A percentile compares a stretch with the other conserved stretches of the same genome.
Evolutionary conservation across 2,797 vertebrate species (phyloP).

Genomic region (Pelobates cultripes): DNA sequence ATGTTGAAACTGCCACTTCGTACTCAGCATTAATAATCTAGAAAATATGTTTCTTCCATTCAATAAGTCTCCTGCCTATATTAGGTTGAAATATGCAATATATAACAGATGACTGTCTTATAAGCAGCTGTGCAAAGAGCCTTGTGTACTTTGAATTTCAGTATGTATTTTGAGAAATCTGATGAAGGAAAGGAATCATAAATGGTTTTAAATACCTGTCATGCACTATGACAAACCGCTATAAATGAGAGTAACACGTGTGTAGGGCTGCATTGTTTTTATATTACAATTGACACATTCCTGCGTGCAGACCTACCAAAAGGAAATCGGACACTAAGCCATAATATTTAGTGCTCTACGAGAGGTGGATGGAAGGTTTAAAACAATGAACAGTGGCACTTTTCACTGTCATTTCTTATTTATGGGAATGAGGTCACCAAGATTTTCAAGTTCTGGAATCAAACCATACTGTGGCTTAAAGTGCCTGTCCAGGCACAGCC

Average conservation of each 20-base stretch:
- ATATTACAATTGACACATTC: conserved; percentile 32
- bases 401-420: neutral
- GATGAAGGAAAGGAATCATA: conserved; percentile 16
- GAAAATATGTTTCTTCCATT: neutral
- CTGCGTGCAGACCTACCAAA: conserved; percentile 19
- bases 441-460: neutral
- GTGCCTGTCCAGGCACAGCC: neutral
- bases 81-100: neutral
- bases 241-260: conserved; percentile 36
- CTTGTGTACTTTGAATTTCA: neutral
- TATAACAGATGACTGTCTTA: neutral
- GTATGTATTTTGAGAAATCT: neutral
- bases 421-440: neutral
- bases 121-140: neutral
- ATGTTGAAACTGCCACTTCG: too few species aligned
- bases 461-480: neutral
- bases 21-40: too few species aligned
- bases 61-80: neutral
- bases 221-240: conserved; percentile 12
- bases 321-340: conserved; percentile 12
- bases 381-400: neutral
- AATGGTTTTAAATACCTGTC: conserved; percentile 14
- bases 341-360: conserved; percentile 5
- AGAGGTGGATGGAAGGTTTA: neutral
- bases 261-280: conserved; percentile 2